Conservation (phyloP, 1,140 invertebrate genomes). For the Uloborus diversus region DNA sequence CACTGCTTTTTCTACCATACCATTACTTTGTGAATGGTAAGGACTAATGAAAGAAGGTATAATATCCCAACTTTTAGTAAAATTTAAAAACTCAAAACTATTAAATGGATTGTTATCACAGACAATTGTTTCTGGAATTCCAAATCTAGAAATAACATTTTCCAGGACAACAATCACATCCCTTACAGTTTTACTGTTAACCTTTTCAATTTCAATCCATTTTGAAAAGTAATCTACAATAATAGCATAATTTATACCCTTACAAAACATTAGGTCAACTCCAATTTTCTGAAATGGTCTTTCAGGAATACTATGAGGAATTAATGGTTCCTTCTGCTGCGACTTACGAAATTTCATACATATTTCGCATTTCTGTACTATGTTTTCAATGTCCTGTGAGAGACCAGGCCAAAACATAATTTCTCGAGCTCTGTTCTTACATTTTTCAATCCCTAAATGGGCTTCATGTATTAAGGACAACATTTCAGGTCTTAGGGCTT, state of each 20-base stretch:
- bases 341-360: not conserved
- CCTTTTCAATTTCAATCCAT: conserved; percentile 1
- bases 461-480: conserved; percentile 61
- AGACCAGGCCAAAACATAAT: not conserved
- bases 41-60: conserved; percentile 67
- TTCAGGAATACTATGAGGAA: not conserved
- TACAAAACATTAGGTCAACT: not conserved
- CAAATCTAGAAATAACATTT: not conserved
- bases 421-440: conserved; percentile 7
- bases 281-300: conserved; percentile 26
- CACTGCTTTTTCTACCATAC: conserved; percentile 44
- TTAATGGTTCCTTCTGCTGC: not conserved
- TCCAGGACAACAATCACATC: not conserved
- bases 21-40: too few relatives aligned
- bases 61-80: conserved; percentile 1
- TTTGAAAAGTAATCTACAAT: conserved; percentile 9
- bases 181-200: not conserved
- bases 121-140: not conserved
- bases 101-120: conserved; percentile 20
- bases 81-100: conserved; percentile 1
- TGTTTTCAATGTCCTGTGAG: not conserved
- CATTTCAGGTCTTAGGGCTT: conserved; percentile 59
- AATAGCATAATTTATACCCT: not conserved
- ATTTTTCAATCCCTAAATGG: conserved; percentile 61
- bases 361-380: conserved; percentile 12